Evolutionary conservation across 1,140 invertebrate species (phyloP).

Genomic region (Lepidurus apus): DNA sequence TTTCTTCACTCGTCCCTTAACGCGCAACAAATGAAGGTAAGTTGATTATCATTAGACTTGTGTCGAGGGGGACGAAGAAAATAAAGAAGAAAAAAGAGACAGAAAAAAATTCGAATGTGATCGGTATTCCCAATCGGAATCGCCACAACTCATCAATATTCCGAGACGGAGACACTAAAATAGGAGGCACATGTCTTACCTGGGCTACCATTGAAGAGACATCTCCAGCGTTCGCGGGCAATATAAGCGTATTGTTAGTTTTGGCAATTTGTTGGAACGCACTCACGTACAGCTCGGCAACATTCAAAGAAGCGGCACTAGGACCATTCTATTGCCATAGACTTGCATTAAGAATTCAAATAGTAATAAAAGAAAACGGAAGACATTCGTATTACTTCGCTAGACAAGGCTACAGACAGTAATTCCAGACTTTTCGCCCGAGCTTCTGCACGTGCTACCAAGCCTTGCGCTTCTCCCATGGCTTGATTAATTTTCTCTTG

Average conservation of each 20-base stretch:
- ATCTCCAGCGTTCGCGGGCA: conserved; percentile 86
- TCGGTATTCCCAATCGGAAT: not conserved
- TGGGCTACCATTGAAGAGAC: conserved; percentile 76
- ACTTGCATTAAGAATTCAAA: conserved; percentile 17
- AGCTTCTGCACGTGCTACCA: conserved; percentile 77
- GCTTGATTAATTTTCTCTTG: conserved; percentile 84
- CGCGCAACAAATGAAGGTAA: not conserved
- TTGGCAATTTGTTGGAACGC: conserved; percentile 91
- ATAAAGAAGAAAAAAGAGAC: not conserved
- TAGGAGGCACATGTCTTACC: conserved; percentile 49
- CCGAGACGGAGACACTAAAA: conserved; percentile 33
- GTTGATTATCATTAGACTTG: not conserved
- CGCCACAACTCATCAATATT: not conserved
- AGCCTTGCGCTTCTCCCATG: conserved; percentile 77
- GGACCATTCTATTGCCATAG: conserved; percentile 57
- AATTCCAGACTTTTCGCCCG: conserved; percentile 69
- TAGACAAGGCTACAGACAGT: conserved; percentile 61
- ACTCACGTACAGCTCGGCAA: conserved; percentile 91
- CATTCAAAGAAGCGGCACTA: conserved; percentile 81
- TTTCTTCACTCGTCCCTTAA: not conserved
- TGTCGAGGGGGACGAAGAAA: not conserved
- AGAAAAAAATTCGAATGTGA: not conserved
- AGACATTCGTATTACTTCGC: conserved; percentile 44
- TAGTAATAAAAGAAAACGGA: not conserved
- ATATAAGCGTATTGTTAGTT: conserved; percentile 87